A percentile compares a stretch with the other conserved stretches of the same genome.
Evolutionary conservation across 2,113 vertebrate genomes (phyloP).

Genomic region (Sinocyclocheilus rhinocerous): DNA sequence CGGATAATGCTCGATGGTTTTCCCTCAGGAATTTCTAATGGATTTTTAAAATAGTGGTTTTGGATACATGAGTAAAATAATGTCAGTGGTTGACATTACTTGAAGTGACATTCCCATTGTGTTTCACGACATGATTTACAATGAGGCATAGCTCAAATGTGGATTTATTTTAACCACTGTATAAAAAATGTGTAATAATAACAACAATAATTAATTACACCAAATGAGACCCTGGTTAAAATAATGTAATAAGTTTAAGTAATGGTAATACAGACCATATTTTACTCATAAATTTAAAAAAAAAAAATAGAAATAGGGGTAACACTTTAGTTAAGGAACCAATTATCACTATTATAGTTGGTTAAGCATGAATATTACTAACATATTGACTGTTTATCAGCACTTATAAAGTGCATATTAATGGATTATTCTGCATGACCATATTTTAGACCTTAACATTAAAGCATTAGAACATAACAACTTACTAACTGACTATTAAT

Average conservation of each 20-base stretch:
- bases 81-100: background rate
- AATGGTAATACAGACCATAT: background rate
- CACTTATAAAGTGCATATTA: background rate
- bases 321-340: background rate
- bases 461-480: background rate
- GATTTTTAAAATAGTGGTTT: background rate
- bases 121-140: background rate
- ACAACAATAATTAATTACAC: background rate
- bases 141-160: background rate
- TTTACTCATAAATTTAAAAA: background rate
- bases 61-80: background rate
- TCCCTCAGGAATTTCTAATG: background rate
- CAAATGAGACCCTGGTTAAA: background rate
- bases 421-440: background rate
- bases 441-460: background rate
- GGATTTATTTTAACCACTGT: background rate
- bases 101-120: background rate
- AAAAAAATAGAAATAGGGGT: background rate
- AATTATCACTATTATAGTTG: background rate
- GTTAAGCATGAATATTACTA: background rate
- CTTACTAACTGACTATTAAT: background rate
- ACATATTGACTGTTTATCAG: background rate
- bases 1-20: background rate
- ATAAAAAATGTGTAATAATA: background rate
- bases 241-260: background rate